Evolutionary conservation across 2,113 vertebrate genomes (phyloP).

Genomic region (Acanthochromis polyacanthus): DNA sequence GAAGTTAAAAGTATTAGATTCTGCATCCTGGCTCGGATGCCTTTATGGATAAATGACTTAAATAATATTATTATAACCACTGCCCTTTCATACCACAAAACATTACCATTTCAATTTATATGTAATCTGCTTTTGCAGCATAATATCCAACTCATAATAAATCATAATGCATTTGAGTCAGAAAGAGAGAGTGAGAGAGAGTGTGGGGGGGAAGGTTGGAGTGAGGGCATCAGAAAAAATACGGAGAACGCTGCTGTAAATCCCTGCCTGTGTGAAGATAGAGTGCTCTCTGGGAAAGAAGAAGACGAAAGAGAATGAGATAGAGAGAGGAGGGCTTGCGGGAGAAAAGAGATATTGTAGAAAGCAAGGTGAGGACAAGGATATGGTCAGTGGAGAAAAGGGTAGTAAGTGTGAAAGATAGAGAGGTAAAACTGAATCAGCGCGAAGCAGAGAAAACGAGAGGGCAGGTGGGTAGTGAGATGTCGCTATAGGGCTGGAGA

Average conservation of each 20-base stretch:
- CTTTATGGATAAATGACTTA: constrained; percentile 73
- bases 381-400: constrained; percentile 47
- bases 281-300: constrained; percentile 11
- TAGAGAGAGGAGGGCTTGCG: constrained; percentile 21
- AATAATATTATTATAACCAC: constrained; percentile 77
- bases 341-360: constrained; percentile 30
- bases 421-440: constrained; percentile 41
- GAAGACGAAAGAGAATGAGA: constrained; percentile 10
- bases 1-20: constrained; percentile 77
- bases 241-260: constrained; percentile 43
- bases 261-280: constrained; percentile 41
- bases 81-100: constrained; percentile 75
- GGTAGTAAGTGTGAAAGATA: constrained; percentile 47
- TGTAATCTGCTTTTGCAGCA: constrained; percentile 78
- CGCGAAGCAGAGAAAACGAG: constrained; percentile 34
- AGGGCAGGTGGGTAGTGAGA: constrained; percentile 53
- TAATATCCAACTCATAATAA: constrained; percentile 79
- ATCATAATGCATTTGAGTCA: constrained; percentile 76
- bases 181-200: constrained; percentile 40
- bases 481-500: constrained; percentile 56
- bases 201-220: constrained; percentile 37
- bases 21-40: constrained; percentile 42
- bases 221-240: constrained; percentile 34
- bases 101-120: constrained; percentile 85
- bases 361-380: constrained; percentile 57